phyloP scores from a whole-genome alignment of 2,888 invertebrate species.

The Merodon equestris region DNA sequence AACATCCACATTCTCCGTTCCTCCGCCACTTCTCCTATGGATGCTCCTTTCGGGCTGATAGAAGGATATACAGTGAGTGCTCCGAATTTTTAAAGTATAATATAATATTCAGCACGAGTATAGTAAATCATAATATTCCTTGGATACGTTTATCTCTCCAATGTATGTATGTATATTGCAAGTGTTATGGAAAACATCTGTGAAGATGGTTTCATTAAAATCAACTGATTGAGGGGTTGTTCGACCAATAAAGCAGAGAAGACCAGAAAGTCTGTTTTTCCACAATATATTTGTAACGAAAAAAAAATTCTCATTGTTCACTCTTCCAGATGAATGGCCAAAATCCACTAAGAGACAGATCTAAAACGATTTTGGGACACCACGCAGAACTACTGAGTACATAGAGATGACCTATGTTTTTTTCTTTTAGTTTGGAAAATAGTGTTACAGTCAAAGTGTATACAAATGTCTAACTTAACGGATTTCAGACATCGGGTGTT shows the following conservation, averaged over 20 bases:
- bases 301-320: constrained; percentile 58
- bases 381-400: too few relatives aligned
- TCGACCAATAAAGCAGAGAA: not conserved
- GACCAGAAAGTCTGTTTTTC: constrained; percentile 47
- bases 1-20: constrained; percentile 9
- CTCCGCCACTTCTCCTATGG: not conserved
- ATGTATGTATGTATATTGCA: too few relatives aligned
- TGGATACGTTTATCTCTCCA: too few relatives aligned
- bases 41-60: constrained; percentile 10
- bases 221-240: too few relatives aligned
- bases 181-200: too few relatives aligned
- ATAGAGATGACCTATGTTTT: too few relatives aligned
- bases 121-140: too few relatives aligned
- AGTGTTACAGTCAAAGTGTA: constrained; percentile 43
- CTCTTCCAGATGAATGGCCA: constrained; percentile 56
- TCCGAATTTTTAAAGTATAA: not conserved
- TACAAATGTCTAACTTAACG: constrained; percentile 41
- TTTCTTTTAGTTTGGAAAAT: not conserved
- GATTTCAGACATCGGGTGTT: too few relatives aligned
- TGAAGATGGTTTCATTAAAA: constrained; percentile 7
- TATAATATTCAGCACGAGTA: constrained; percentile 11
- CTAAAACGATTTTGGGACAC: too few relatives aligned
- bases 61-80: not conserved
- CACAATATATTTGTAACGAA: constrained; percentile 42
- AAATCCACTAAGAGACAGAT: not conserved